Base-by-base conservation (phyloP, 1,140 invertebrate species). In the Scaptodrosophila lebanonensis region DNA sequence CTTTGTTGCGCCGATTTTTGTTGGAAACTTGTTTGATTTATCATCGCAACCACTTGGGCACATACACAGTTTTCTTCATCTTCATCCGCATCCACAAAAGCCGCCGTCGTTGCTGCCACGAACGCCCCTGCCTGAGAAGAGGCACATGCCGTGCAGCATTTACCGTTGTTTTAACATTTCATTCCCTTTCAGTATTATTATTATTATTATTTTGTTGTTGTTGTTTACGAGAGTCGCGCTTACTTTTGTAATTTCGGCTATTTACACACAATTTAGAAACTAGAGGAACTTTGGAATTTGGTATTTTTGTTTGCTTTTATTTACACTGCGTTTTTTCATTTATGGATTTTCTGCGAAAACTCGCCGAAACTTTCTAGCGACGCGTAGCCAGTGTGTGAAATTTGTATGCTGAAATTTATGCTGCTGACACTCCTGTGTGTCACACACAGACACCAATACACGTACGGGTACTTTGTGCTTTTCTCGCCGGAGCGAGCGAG, bases 341-440 rank as follows among this genome's bases (percentile, higher is more conserved):
- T 63, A 63, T 63, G 54, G 60, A 63, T 63, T 75, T 75, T 64
- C 66, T 75, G 65, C 71, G 70, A 75, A 68, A 73, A 73, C 61
- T 77, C 63, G 73, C 75, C 73, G 73, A 79, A 79, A 77, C 76
- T 48, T 25, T 43, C 52, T 63, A 66, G 63, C 61, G 73, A 77
- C 72, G 72, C 72, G 72, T 47, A 54, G 66, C 64, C 30, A 59
- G 64, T 79, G 70, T 75, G 54, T 75, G 70, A 70, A 73, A 69
- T 73, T 76, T 68, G 72, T 77, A 77, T 77, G 72, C 72, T 76
- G 68, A 77, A 79, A 79, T 79, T 79, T 79, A 79, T 79, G 73
- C 65, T 79, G 75, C 68, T 77, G 73, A 77, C 73, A 79, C 73
- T 79, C 73, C 73, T 79, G 75, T 79, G 79, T 73, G 73, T 77